phyloP scores from a whole-genome alignment of 2,113 vertebrate genomes.

The Laticauda laticaudata region DNA sequence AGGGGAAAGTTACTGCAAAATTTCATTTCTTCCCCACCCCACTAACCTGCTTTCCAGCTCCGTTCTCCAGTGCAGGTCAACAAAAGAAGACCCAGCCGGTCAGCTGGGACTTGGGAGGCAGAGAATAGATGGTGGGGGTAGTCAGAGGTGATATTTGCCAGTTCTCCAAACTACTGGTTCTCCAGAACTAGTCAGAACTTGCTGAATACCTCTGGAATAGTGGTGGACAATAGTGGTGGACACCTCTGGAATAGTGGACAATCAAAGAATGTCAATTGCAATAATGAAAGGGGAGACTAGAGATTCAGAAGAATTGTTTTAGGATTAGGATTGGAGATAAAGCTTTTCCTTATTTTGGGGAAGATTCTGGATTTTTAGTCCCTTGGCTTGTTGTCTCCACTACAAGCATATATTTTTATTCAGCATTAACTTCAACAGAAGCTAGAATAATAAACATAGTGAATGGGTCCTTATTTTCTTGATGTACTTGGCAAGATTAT shows the following conservation, averaged over 20 bases:
- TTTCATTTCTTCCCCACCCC: too few species aligned
- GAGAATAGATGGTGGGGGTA: too few species aligned
- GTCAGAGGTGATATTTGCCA: too few species aligned
- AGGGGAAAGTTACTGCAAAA: too few species aligned
- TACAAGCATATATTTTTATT: neutral
- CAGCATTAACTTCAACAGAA: neutral
- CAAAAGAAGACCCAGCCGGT: too few species aligned
- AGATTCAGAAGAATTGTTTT: conserved; percentile 10
- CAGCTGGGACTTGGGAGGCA: too few species aligned
- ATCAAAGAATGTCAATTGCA: conserved; percentile 25
- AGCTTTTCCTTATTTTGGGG: neutral
- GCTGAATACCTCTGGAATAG: neutral
- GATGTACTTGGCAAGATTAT: neutral
- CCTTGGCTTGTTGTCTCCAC: neutral
- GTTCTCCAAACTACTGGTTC: too few species aligned
- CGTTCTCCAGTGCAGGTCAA: too few species aligned
- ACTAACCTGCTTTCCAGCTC: too few species aligned
- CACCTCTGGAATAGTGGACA: neutral
- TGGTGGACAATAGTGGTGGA: neutral
- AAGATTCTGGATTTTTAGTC: neutral
- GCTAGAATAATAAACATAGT: neutral
- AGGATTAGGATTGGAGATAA: neutral
- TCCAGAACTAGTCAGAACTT: too few species aligned
- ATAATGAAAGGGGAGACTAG: neutral
- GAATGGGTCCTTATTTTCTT: neutral